Conservation (phyloP, 1,140 invertebrate species). For the Drosophila takahashii region DNA sequence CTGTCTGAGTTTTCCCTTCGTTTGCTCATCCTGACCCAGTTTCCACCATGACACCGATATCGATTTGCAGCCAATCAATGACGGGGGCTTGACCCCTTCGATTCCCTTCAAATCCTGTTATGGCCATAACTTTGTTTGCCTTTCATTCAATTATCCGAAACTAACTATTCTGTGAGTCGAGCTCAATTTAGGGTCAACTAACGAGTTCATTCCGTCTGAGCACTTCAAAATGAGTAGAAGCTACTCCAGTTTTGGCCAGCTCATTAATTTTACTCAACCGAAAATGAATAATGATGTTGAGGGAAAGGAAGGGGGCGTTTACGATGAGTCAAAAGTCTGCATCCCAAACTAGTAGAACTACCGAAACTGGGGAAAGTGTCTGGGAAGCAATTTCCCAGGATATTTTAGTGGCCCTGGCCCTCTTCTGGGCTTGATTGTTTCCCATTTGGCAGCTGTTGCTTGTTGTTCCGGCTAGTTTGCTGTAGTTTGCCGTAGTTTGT, state of each 20-base stretch:
- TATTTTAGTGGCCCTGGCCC: conserved; percentile 12
- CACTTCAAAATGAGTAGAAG: conserved; percentile 26
- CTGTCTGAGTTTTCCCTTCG: conserved; percentile 16
- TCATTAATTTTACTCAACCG: conserved; percentile 46
- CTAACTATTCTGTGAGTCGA: neutral
- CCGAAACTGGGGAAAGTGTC: conserved; percentile 9
- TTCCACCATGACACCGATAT: conserved; percentile 10
- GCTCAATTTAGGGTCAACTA: conserved; percentile 33
- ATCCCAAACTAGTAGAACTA: conserved; percentile 2
- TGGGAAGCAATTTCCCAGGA: conserved; percentile 34
- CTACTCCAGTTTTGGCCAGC: conserved; percentile 22
- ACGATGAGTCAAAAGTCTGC: conserved; percentile 18
- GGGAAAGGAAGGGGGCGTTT: neutral
- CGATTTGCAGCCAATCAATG: conserved; percentile 42
- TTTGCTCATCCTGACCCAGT: conserved; percentile 38
- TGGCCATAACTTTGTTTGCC: conserved; percentile 17
- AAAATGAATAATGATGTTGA: conserved; percentile 41
- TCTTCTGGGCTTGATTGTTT: conserved; percentile 35
- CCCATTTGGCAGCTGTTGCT: conserved; percentile 52
- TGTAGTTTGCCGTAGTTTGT: conserved; percentile 33
- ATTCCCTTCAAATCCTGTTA: conserved; percentile 7
- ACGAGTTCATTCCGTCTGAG: conserved; percentile 22
- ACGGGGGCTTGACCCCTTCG: conserved; percentile 26
- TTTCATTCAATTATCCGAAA: conserved; percentile 19
- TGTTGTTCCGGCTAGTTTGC: conserved; percentile 34